phyloP scores from a whole-genome alignment of 2,113 vertebrate genomes.

The Stigmatopora nigra region DNA sequence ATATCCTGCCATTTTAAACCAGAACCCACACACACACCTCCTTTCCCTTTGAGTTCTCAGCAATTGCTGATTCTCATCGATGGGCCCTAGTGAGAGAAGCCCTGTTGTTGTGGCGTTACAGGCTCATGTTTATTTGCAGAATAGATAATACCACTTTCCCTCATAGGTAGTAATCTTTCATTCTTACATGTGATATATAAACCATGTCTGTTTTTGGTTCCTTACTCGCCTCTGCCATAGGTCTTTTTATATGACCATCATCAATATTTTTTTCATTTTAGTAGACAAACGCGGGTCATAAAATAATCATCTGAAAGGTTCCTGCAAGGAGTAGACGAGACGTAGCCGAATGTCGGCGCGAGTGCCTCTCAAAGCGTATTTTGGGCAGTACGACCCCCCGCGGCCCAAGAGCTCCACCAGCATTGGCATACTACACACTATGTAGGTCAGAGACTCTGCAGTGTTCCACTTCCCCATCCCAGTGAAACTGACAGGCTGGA shows the following conservation, averaged over 20 bases:
- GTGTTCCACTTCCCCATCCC: slow-evolving; percentile 68
- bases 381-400: slow-evolving; percentile 53
- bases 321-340: slow-evolving; percentile 40
- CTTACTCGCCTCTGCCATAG: slow-evolving; percentile 19
- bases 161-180: slow-evolving; percentile 15
- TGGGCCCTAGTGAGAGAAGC: slow-evolving; percentile 2
- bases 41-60: slow-evolving; percentile 23
- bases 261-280: slow-evolving; percentile 29
- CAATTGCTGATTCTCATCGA: neutral
- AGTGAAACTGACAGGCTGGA: slow-evolving; percentile 68
- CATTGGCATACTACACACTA: slow-evolving; percentile 67
- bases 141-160: slow-evolving; percentile 5
- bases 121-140: slow-evolving; percentile 27
- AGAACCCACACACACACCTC: slow-evolving; percentile 30
- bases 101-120: slow-evolving; percentile 6
- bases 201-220: slow-evolving; percentile 33
- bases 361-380: slow-evolving; percentile 59
- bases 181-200: slow-evolving; percentile 36
- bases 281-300: slow-evolving; percentile 40
- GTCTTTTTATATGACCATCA: slow-evolving; percentile 18
- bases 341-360: slow-evolving; percentile 40
- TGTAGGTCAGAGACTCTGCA: slow-evolving; percentile 74
- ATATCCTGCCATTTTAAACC: slow-evolving; percentile 18
- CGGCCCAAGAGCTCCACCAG: slow-evolving; percentile 63
- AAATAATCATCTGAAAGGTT: slow-evolving; percentile 51